A percentile compares a stretch with the other conserved stretches of the same genome.
phyloP scores from a whole-genome alignment of 2,888 invertebrate genomes.

The Lucinisca nassula region DNA sequence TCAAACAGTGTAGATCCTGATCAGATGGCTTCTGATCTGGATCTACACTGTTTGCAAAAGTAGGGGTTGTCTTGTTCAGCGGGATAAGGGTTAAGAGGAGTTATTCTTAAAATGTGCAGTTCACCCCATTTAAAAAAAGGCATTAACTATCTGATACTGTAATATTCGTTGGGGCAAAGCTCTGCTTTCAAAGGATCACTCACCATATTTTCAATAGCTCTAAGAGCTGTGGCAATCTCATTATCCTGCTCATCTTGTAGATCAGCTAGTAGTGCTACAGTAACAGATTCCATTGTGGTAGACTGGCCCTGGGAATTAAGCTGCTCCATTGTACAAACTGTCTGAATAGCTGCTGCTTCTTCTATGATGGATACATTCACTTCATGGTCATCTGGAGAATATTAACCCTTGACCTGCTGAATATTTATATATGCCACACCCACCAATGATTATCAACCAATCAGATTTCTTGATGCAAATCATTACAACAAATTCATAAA shows the following conservation, averaged over 20 bases:
- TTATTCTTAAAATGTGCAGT: background rate
- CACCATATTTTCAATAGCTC: slow-evolving; percentile 73
- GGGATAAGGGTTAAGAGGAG: no score
- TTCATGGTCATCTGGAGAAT: slow-evolving; percentile 78
- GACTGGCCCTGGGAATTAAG: slow-evolving; percentile 45
- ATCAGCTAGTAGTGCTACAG: slow-evolving; percentile 74
- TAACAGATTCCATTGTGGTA: slow-evolving; percentile 71
- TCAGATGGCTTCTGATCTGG: no score
- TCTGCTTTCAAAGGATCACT: slow-evolving; percentile 10
- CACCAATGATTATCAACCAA: no score
- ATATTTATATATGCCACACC: no score
- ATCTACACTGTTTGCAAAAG: no score
- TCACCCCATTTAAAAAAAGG: background rate
- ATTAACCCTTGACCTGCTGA: no score
- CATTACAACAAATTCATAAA: no score
- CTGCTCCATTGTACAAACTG: slow-evolving; percentile 72
- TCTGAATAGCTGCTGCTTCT: slow-evolving; percentile 84
- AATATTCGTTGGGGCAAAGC: background rate
- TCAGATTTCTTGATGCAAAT: no score
- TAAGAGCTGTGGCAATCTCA: slow-evolving; percentile 77
- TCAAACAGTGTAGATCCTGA: no score
- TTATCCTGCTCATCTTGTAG: slow-evolving; percentile 83
- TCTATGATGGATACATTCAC: slow-evolving; percentile 83
- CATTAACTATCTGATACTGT: background rate
- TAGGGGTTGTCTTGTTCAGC: no score